These are phyloP conservation scores for Homarus americanus DNA, from an alignment of 1,140 invertebrate genomes.

Conservation along the genomic window DNA sequence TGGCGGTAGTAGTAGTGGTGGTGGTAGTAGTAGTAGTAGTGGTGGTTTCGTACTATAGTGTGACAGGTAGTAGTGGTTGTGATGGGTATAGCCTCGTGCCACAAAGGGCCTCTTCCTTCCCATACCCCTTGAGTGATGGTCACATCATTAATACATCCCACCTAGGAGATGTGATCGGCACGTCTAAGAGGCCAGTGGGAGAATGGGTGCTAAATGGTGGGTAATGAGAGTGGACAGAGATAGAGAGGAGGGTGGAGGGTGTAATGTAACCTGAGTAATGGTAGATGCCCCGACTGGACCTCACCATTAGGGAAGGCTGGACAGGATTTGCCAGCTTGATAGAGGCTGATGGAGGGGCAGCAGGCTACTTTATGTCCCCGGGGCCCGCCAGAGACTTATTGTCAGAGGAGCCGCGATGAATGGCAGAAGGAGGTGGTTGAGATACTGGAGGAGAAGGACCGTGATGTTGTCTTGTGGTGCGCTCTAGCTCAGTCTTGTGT, in stretches of 20 bases:
- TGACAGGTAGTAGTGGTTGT: background rate
- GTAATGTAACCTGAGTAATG: slow-evolving; percentile 25
- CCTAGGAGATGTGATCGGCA: background rate
- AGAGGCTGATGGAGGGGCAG: background rate
- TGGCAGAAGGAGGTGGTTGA: background rate
- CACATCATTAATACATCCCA: background rate
- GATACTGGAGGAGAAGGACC: no score
- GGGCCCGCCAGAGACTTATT: background rate
- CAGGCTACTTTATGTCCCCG: background rate
- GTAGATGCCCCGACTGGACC: slow-evolving; percentile 4
- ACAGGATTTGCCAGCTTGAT: slow-evolving; percentile 8
- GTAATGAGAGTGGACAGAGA: slow-evolving; percentile 25
- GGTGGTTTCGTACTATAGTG: background rate
- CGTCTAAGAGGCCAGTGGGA: background rate
- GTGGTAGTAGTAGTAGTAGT: slow-evolving; percentile 1
- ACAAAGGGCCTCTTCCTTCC: background rate
- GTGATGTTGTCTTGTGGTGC: no score
- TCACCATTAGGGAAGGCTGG: slow-evolving; percentile 36
- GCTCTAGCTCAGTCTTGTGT: no score
- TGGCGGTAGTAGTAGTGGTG: background rate
- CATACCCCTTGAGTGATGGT: background rate
- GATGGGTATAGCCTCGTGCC: background rate
- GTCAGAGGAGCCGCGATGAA: background rate
- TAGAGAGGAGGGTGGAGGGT: slow-evolving; percentile 20
- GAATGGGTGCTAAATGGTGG: background rate